These are phyloP conservation scores for Lysiphlebus fabarum DNA, from an alignment of 1,140 invertebrate genomes.

Conservation along the genomic window DNA sequence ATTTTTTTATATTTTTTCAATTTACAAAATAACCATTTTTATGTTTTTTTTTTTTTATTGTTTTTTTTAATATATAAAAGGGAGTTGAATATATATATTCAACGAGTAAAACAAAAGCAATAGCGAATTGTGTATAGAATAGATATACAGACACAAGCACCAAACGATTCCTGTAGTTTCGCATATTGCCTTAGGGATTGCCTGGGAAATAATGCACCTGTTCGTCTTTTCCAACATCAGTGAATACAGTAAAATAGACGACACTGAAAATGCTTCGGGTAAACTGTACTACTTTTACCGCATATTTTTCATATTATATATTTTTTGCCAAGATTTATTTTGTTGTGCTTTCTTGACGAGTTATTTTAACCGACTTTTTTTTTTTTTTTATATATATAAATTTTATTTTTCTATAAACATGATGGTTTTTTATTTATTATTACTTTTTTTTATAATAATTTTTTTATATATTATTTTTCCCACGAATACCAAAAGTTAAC, in stretches of 20 bases:
- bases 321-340: slow-evolving; percentile 19
- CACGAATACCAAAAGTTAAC: slow-evolving; percentile 4
- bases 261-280: slow-evolving; percentile 33
- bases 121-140: slow-evolving; percentile 15
- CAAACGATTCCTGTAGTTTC: slow-evolving; percentile 39
- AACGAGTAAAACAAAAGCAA: slow-evolving; percentile 18
- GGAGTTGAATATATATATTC: too few species aligned
- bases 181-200: slow-evolving; percentile 47
- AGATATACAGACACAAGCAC: slow-evolving; percentile 29
- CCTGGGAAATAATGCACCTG: slow-evolving; percentile 50
- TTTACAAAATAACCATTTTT: too few species aligned
- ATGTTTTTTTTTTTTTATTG: too few species aligned
- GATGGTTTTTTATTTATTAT: neutral
- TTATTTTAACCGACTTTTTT: neutral
- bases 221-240: slow-evolving; percentile 41
- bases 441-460: neutral
- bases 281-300: slow-evolving; percentile 13
- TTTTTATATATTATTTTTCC: slow-evolving; percentile 4
- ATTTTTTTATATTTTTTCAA: too few species aligned
- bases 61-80: too few species aligned
- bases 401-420: slow-evolving; percentile 1
- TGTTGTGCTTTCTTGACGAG: slow-evolving; percentile 9
- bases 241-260: slow-evolving; percentile 32
- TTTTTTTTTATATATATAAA: slow-evolving; percentile 4
- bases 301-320: slow-evolving; percentile 1